Conservation (phyloP, 2,888 invertebrate species). For the Cheilosia urbana region DNA sequence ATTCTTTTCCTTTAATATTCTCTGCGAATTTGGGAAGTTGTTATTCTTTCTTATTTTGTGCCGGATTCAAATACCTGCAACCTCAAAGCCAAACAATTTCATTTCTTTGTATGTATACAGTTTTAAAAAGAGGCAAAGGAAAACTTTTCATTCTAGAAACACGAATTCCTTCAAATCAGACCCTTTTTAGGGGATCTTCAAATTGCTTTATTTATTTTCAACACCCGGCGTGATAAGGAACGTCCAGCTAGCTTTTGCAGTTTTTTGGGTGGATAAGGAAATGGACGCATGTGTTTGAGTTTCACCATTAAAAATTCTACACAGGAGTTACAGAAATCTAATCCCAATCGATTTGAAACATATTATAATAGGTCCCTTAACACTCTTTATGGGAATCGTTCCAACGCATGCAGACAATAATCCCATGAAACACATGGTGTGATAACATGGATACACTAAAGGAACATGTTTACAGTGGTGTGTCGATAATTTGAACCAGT, state of each 20-base stretch:
- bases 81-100: not conserved
- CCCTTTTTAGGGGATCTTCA: constrained; percentile 7
- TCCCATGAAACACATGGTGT: constrained; percentile 23
- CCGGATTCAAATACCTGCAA: not conserved
- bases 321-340: constrained; percentile 39
- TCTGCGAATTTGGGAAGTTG: not conserved
- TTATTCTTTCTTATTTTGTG: not conserved
- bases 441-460: not conserved
- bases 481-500: constrained; percentile 19
- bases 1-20: not conserved
- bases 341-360: constrained; percentile 55
- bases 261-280: not conserved
- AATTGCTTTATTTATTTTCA: constrained; percentile 39
- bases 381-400: constrained; percentile 55
- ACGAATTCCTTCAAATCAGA: constrained; percentile 28
- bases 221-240: constrained; percentile 5
- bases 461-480: constrained; percentile 3
- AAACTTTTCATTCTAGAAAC: not conserved
- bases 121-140: too few species aligned
- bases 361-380: constrained; percentile 58
- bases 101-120: constrained; percentile 2
- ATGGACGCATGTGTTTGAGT: not conserved
- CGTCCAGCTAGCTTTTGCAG: not conserved
- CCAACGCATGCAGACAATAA: constrained; percentile 43
- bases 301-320: constrained; percentile 36